Evolutionary conservation across 2,113 vertebrate genomes (phyloP).

Genomic region (Malaclemys terrapin): DNA sequence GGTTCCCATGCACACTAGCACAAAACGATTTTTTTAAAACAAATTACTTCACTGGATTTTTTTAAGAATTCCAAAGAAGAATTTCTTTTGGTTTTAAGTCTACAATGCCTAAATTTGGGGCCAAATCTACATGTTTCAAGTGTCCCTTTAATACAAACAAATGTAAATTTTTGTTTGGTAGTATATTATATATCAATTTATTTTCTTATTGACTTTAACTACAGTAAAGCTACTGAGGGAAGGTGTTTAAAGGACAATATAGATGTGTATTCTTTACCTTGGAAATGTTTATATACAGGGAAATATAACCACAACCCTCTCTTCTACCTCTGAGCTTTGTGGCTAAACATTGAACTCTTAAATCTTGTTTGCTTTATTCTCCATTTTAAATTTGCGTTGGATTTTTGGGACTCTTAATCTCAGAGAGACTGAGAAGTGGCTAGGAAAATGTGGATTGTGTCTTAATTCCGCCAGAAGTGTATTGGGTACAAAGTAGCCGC

Average conservation of each 20-base stretch:
- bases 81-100: conserved; percentile 34
- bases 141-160: conserved; percentile 27
- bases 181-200: neutral
- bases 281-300: conserved; percentile 19
- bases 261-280: conserved; percentile 28
- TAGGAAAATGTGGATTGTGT: conserved; percentile 10
- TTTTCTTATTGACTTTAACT: conserved; percentile 51
- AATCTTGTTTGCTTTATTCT: conserved; percentile 45
- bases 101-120: conserved; percentile 11
- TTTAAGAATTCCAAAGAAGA: neutral
- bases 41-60: neutral
- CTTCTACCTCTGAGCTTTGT: conserved; percentile 26
- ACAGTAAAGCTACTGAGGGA: conserved; percentile 28
- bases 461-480: conserved; percentile 61
- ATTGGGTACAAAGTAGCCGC: conserved; percentile 36
- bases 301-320: conserved; percentile 1
- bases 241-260: conserved; percentile 47
- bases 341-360: conserved; percentile 46
- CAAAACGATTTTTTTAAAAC: neutral
- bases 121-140: neutral
- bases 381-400: conserved; percentile 22
- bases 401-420: conserved; percentile 57
- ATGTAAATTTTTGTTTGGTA: neutral
- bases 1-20: conserved; percentile 22
- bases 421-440: conserved; percentile 34